Conservation (phyloP, 2,888 invertebrate genomes). For the Oligia fasciuncula region DNA sequence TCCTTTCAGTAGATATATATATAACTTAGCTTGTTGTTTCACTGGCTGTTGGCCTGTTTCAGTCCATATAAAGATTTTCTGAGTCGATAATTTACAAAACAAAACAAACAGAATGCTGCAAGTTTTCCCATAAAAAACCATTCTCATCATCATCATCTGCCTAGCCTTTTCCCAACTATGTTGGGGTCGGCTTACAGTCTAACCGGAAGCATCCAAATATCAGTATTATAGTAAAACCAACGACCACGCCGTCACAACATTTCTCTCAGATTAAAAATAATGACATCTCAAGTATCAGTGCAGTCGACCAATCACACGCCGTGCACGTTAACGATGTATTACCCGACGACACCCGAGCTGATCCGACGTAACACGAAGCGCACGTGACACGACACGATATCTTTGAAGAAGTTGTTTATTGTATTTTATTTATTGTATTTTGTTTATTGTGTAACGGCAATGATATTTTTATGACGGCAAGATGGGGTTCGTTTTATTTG, state of each 20-base stretch:
- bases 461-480: neutral
- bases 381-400: constrained; percentile 13
- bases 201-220: too few species aligned
- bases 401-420: neutral
- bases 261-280: neutral
- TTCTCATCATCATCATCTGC: neutral
- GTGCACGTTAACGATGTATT: constrained; percentile 35
- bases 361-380: constrained; percentile 9
- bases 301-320: constrained; percentile 18
- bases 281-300: constrained; percentile 9
- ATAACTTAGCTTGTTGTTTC: too few species aligned
- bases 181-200: too few species aligned
- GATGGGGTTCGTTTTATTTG: neutral
- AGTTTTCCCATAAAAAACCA: neutral
- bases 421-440: neutral
- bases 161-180: too few species aligned
- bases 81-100: too few species aligned
- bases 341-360: neutral
- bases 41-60: too few species aligned
- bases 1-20: too few species aligned
- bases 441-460: neutral
- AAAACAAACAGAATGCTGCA: neutral
- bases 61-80: too few species aligned
- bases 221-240: neutral
- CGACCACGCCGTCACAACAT: neutral